Base-by-base conservation (phyloP, 92 coral and sea anemone genomes). In the Porites divaricata region DNA sequence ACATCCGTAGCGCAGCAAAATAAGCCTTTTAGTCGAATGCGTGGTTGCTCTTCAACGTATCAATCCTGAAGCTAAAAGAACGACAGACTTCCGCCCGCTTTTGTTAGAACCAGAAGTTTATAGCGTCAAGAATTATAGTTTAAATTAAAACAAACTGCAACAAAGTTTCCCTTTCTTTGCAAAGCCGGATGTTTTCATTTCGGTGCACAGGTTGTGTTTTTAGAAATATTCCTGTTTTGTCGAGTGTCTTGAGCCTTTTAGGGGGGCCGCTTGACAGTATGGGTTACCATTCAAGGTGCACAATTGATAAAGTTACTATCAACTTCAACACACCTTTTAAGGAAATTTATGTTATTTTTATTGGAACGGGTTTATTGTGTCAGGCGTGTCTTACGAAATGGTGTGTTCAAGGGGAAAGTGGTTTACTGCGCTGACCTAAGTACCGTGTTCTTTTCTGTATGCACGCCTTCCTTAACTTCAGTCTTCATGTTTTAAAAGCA, bases 191-290 rank as follows among this genome's bases (percentile, higher is more conserved):
- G 86, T 82, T 82, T 72, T 9, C 2, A 41, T 48, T 63, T 20
- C 20, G 45, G 62, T 9, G 49, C 72, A 58, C 86, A 49, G 86
- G 51, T 73, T 82, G 69, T 59, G 72, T 63, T 73, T 70, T 72
- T 35, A 28, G 17, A 72, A 61, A 15, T 82, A 62, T 82, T 63
- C 78, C 86, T 82, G 86, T 82, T 82, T 82, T 59, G 86, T 52
- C 86, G 63, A 56, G n/a, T 59, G 12, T 72, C 57, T 13, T 56
- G 12, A 12, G 19, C 57, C n/a, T 9, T 35, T 66, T 21, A 25
- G 35, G 70, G 70, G 35, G 85, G 58, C 21, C 71, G 70, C 41
- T 70, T 58, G 77, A 62, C 25, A 67, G 54, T 67, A 52, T 52
- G 67, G 49, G 6, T 50, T 51, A 23, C 50, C 74, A 52, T 13